These are phyloP conservation scores for Otus sunia DNA, from an alignment of 2,113 vertebrate species.

Conservation along the genomic window DNA sequence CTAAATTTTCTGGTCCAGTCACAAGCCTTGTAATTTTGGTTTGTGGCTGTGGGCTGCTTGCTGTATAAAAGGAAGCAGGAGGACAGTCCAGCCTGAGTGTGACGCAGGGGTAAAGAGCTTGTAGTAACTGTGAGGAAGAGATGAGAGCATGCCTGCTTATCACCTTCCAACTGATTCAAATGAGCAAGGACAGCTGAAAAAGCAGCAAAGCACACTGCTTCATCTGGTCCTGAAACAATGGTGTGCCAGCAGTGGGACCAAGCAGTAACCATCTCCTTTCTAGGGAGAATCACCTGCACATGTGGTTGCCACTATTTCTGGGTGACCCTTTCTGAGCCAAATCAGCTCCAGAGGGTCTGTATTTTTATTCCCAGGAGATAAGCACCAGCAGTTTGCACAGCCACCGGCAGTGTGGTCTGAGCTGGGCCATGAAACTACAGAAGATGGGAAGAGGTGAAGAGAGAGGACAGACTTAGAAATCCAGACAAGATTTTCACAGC, in stretches of 20 bases:
- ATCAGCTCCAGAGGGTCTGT: not conserved
- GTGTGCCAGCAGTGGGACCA: not conserved
- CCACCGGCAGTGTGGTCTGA: accelerated
- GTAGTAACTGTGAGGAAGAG: not conserved
- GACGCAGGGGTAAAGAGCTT: not conserved
- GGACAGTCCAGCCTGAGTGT: not conserved
- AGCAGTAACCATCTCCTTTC: not conserved
- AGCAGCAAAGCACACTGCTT: not conserved
- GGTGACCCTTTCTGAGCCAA: not conserved
- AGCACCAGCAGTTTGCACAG: not conserved
- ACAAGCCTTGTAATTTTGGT: not conserved
- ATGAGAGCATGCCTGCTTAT: accelerated
- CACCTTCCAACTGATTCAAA: not conserved
- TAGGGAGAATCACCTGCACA: not conserved
- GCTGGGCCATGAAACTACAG: not conserved
- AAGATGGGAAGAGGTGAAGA: not conserved
- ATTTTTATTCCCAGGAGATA: not conserved
- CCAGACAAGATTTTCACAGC: not conserved
- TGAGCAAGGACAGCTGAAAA: not conserved
- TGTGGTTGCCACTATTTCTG: not conserved
- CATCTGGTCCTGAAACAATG: not conserved
- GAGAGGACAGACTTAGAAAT: not conserved
- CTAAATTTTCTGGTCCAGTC: not conserved
- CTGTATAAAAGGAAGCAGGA: not conserved
- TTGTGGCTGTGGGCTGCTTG: not conserved